Conservation (phyloP, 2,888 invertebrate genomes). For the Luperina testacea region DNA sequence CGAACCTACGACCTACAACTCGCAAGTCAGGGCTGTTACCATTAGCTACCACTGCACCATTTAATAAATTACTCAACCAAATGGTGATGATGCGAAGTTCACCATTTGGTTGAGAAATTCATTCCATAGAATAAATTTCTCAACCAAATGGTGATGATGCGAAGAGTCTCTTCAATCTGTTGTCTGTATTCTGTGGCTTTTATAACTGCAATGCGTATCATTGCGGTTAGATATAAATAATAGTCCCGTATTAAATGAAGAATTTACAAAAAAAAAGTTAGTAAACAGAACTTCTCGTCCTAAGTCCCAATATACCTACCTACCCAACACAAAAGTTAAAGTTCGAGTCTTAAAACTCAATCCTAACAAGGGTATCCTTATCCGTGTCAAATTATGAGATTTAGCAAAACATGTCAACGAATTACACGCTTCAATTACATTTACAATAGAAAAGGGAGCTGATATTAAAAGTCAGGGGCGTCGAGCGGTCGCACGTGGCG, state of each 20-base stretch:
- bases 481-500: slow-evolving; percentile 77
- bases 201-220: too few relatives aligned
- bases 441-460: slow-evolving; percentile 68
- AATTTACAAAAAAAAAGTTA: background rate
- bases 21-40: too few relatives aligned
- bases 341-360: slow-evolving; percentile 31
- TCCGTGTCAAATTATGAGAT: slow-evolving; percentile 87
- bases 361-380: slow-evolving; percentile 67
- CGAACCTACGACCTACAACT: background rate
- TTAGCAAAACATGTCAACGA: slow-evolving; percentile 87
- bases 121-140: too few relatives aligned
- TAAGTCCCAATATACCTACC: too few relatives aligned
- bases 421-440: slow-evolving; percentile 87
- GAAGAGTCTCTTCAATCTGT: too few relatives aligned
- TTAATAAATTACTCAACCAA: too few relatives aligned
- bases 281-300: background rate
- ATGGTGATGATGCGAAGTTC: too few relatives aligned
- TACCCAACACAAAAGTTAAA: slow-evolving; percentile 1
- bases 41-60: background rate
- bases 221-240: too few relatives aligned
- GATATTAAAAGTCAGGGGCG: slow-evolving; percentile 64
- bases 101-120: too few relatives aligned
- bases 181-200: too few relatives aligned
- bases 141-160: too few relatives aligned
- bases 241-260: background rate